Base-by-base conservation (phyloP, 2,888 invertebrate species). In the Erebia palarica region DNA sequence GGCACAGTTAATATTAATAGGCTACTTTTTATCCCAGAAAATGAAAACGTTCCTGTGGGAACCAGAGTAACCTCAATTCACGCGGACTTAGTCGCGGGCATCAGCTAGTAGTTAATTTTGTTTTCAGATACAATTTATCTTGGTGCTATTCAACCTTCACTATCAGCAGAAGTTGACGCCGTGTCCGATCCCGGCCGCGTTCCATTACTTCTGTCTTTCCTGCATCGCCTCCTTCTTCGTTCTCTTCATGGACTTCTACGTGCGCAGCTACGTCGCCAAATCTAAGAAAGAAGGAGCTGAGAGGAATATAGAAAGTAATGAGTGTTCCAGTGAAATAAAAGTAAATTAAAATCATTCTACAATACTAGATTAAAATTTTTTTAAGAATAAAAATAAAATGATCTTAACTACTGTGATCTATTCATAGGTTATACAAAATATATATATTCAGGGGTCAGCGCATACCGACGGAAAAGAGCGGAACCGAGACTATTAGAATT, bases 171-270 rank as follows among this genome's bases (percentile, higher is more conserved):
- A 89, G 76, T 73, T 88, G 16, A 84, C 89, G 0, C 87, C 92
- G 0, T 93, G 92, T 55, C 90, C 88, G 0, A 82, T 93, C 1
- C 92, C 96, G 0, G 87, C 86, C 63, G 83, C 89, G 21, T 89
- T 96, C 76, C 92, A 95, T 16, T 91, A 91, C 81, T 94, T 95
- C 83, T 94, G 95, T 75, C 80, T 92, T 42, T 79, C 91, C 11
- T 94, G 95, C 77, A 94, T 95, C 1, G 79, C 84, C 0, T 91
- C 95, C 0, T 96, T 96, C 84, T 92, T 96, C 57, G 91, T 94
- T 69, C 91, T 96, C 7, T 96, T 96, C 80, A 90, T 94, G 76
- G 94, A 95, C 69, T 96, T 96, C 84, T 96, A 96, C 78, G 75
- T 90, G 66, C 81, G 78, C 57, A 92, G 84, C 72, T 93, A 93